phyloP scores from a whole-genome alignment of 2,113 vertebrate species.

The Podiceps cristatus region DNA sequence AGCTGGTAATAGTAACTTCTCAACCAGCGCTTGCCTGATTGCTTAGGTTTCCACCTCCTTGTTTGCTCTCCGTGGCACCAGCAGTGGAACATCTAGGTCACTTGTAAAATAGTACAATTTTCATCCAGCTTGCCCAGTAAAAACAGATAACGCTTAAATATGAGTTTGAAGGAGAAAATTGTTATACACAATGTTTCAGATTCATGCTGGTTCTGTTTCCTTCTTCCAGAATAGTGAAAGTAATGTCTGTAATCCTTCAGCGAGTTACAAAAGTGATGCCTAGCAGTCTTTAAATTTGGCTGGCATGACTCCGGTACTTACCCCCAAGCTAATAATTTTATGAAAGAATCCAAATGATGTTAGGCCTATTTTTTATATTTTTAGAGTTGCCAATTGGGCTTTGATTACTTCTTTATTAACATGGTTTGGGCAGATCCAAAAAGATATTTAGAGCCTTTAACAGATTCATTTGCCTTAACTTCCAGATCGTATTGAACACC shows the following conservation, averaged over 20 bases:
- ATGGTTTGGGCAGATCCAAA: background rate
- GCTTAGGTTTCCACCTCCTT: background rate
- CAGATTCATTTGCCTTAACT: background rate
- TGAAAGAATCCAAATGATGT: rapidly evolving
- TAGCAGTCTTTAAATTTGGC: background rate
- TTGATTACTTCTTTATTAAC: background rate
- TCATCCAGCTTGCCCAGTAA: background rate
- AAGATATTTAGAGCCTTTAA: background rate
- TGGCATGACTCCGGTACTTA: background rate
- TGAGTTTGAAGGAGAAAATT: background rate
- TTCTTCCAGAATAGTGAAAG: background rate
- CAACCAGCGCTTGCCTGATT: background rate
- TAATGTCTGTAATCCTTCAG: background rate
- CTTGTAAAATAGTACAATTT: background rate
- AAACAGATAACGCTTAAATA: background rate
- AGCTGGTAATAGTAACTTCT: background rate
- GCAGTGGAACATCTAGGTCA: background rate
- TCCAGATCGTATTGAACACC: background rate
- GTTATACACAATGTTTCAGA: background rate
- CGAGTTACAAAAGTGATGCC: background rate
- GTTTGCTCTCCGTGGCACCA: background rate
- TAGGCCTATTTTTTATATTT: background rate
- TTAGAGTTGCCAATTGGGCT: background rate
- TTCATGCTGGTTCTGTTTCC: background rate
- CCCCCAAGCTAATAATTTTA: background rate